Evolutionary conservation across 1,140 invertebrate species (phyloP), one percentile per base, ranked within the genome.

Genomic region (Sitobion miscanthi): DNA sequence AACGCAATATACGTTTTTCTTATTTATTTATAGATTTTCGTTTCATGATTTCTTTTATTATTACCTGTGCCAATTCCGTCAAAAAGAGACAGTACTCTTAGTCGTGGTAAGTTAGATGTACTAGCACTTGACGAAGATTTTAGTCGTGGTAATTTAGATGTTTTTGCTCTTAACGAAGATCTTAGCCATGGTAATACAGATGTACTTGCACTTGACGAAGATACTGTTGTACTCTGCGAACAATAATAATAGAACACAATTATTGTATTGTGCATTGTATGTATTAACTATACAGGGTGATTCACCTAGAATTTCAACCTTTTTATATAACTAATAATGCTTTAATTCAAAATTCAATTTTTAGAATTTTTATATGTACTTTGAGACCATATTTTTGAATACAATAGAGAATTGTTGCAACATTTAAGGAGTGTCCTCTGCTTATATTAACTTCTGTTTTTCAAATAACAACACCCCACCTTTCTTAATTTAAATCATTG

Each of bases 1-100:
- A 62, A 1, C 23, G 9, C 2, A 62, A 30, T 62, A 30, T 30
- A 30, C 0, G 9, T 30, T 69, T n/a, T n/a, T 17, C 11, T 0
- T n/a, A n/a, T 69, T 69, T 62, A 62, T 62, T 30, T 62, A 2
- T 30, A 62, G 25, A 30, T 62, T 9, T 62, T 14, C 0, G 11
- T 62, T 8, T 62, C 0, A 3, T 11, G 3, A 30, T 62, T 62
- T 30, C 6, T 57, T 21, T 52, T 87, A 20, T 54, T 23, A 35
- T 89, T 92, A 92, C 91, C 91, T 42, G 91, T 94, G 0, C 91
- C 91, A 38, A 92, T 92, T n/a, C 91, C 91, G n/a, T 92, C 91
- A 25, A 92, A 92, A 2, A 92, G 47, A 17, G 91, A 92, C 6
- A 92, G 11, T 35, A 92, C 91, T 92, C 91, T 92, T 52, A 92